Base-by-base conservation (phyloP, 1,140 invertebrate species). In the Pogonomyrmex californicus region DNA sequence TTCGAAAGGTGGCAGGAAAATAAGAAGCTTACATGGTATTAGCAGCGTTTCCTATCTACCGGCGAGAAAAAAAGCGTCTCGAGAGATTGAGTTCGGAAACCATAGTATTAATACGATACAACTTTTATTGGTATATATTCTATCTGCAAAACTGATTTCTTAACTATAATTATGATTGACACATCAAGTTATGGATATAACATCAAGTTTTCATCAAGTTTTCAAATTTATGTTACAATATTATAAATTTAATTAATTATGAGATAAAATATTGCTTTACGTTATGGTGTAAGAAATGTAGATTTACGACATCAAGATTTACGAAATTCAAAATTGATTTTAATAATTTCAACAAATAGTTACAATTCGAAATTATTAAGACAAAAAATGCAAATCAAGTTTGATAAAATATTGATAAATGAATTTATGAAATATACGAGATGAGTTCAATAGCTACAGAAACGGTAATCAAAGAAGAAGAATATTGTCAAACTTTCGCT, bases 381-480 rank as follows among this genome's bases (percentile, higher is more conserved):
- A 7, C 23, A 41, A 44, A 7, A 47, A n/a, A 38, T 14, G 33
- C n/a, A 54, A 70, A 70, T 56, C 17, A n/a, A 38, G 54, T 60
- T 75, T 73, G 68, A 12, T 10, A 75, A 83, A 75, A 73, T 75
- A 41, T 60, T 83, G n/a, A n/a, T n/a, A n/a, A 83, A 83, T 60
- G 56, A 58, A 75, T 83, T 81, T 62, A 75, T 60, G 68, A 60
- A 60, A 73, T 83, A 73, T 49, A 73, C 79, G 85, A 87, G 86
- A 51, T 30, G 36, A 78, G 88, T 75, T 83, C 79, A 83, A 89
- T 89, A 89, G 78, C 86, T 83, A 78, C 82, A 77, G 87, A 81
- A 88, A 88, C 86, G 75, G 85, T 89, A 90, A 86, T 85, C 91
- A 92, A 93, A 90, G 90, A 91, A 91, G 91, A 93, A 91, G 92